phyloP scores from a whole-genome alignment of 2,888 invertebrate species.

The Opisthograptis luteolata region DNA sequence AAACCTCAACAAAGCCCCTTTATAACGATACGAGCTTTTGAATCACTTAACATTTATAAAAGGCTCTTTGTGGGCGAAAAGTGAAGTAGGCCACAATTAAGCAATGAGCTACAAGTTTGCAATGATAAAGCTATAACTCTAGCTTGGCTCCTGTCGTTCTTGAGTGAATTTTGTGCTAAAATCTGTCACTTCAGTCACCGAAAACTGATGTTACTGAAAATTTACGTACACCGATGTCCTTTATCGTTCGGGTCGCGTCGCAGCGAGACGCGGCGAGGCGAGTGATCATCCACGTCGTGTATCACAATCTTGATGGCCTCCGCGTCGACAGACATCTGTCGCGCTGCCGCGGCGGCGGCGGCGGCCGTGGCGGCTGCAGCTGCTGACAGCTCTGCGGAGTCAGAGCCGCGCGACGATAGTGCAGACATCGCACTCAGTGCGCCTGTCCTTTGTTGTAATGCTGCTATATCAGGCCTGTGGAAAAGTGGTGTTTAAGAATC shows the following conservation, averaged over 20 bases:
- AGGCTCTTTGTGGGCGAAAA: constrained; percentile 32
- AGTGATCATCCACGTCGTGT: constrained; percentile 93
- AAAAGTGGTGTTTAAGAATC: too few relatives aligned
- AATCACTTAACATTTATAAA: constrained; percentile 34
- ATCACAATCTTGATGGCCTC: constrained; percentile 97
- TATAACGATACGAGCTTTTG: constrained; percentile 34
- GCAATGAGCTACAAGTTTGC: constrained; percentile 17
- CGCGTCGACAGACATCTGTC: constrained; percentile 95
- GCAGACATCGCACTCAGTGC: constrained; percentile 78
- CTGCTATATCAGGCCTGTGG: constrained; percentile 89
- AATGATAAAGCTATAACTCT: too few relatives aligned
- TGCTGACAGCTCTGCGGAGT: constrained; percentile 62
- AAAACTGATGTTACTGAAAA: too few relatives aligned
- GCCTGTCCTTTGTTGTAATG: constrained; percentile 85
- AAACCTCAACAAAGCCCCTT: constrained; percentile 35
- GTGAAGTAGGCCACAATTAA: constrained; percentile 24
- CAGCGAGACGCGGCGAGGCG: constrained; percentile 89
- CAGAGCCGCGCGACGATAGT: constrained; percentile 64
- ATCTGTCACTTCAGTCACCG: too few relatives aligned
- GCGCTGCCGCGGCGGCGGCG: constrained; percentile 86
- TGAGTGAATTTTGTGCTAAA: too few relatives aligned
- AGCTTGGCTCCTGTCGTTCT: too few relatives aligned
- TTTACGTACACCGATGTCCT: constrained; percentile 92
- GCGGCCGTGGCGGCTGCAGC: constrained; percentile 75
- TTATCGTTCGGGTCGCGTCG: constrained; percentile 92